phyloP scores from a whole-genome alignment of 2,797 vertebrate genomes.

The Aeoliscus strigatus region DNA sequence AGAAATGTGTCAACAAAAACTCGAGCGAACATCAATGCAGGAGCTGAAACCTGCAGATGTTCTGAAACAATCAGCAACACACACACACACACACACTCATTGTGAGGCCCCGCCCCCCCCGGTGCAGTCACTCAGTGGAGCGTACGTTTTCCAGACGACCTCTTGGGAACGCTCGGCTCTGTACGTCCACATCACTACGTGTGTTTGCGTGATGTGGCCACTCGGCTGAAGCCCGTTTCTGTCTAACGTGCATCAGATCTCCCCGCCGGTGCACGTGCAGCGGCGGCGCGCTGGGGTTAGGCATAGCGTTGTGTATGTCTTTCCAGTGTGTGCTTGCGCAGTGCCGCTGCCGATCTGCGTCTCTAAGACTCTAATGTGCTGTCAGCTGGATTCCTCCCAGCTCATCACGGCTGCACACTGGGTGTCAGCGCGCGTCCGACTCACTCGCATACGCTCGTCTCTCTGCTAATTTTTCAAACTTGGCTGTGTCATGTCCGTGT shows the following conservation, averaged over 20 bases:
- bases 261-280: conserved; percentile 10
- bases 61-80: conserved; percentile 28
- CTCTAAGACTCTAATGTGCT: conserved; percentile 61
- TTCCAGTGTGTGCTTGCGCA: conserved; percentile 26
- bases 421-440: conserved; percentile 69
- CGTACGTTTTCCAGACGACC: conserved; percentile 35
- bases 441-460: conserved; percentile 70
- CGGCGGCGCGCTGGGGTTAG: too few relatives aligned
- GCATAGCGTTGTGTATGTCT: conserved; percentile 11
- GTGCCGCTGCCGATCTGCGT: conserved; percentile 44
- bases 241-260: too few relatives aligned
- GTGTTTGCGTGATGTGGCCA: conserved; percentile 37
- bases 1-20: conserved; percentile 23
- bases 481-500: conserved; percentile 47
- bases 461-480: conserved; percentile 62
- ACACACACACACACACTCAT: conserved; percentile 37
- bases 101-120: too few relatives aligned
- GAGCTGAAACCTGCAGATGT: too few relatives aligned
- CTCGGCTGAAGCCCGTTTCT: conserved; percentile 39
- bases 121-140: conserved; percentile 33
- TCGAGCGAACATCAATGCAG: too few relatives aligned
- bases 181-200: conserved; percentile 23
- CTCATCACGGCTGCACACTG: conserved; percentile 66
- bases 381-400: conserved; percentile 69
- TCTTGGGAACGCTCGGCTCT: conserved; percentile 21